Percentiles rank a stretch among this genome's conserved stretches.
phyloP scores from a whole-genome alignment of 2,113 vertebrate genomes.

The Notarius lentiginosus region DNA sequence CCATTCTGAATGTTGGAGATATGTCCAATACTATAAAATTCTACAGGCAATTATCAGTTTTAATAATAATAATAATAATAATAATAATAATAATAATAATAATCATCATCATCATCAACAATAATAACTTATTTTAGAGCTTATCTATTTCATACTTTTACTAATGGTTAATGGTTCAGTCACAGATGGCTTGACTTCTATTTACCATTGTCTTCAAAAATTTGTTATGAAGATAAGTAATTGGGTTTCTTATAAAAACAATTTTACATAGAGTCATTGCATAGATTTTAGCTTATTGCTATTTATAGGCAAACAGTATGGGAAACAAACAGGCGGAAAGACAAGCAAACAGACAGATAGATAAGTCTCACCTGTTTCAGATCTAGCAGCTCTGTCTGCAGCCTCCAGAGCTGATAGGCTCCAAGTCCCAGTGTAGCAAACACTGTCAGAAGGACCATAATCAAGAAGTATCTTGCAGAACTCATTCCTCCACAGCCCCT shows the following conservation, averaged over 20 bases:
- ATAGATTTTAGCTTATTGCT: neutral
- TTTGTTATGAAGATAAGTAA: neutral
- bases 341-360: neutral
- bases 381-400: conserved; percentile 45
- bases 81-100: no score
- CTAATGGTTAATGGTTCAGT: neutral
- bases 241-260: neutral
- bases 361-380: conserved; percentile 48
- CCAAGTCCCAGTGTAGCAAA: conserved; percentile 58
- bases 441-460: conserved; percentile 49
- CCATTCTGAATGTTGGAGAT: neutral
- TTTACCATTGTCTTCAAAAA: neutral
- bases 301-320: neutral
- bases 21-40: neutral
- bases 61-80: no score
- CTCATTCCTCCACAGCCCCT: neutral
- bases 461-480: conserved; percentile 33
- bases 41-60: neutral
- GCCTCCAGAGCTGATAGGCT: conserved; percentile 51
- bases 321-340: neutral
- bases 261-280: neutral
- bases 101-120: no score
- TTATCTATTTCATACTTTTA: neutral
- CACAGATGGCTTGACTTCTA: neutral
- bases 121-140: no score